Percentiles rank a stretch among this genome's conserved stretches.
Conservation (phyloP, 2,113 vertebrate species). For the Hyperopisus bebe region DNA sequence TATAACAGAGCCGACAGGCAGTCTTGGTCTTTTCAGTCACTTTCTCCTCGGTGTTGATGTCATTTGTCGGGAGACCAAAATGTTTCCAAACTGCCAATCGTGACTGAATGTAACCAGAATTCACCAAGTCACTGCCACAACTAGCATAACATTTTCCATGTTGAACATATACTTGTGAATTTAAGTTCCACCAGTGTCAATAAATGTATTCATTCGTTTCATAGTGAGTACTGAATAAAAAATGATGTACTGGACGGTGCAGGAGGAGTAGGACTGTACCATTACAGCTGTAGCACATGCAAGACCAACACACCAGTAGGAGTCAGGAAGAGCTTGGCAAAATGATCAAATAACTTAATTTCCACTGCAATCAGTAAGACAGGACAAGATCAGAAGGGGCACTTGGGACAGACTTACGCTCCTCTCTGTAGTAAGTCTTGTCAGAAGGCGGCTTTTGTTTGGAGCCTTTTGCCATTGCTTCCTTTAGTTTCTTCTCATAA, state of each 20-base stretch:
- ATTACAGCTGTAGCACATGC: not conserved
- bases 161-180: not conserved
- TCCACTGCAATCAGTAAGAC: not conserved
- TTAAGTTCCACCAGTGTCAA: not conserved
- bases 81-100: not conserved
- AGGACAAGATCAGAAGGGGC: not conserved
- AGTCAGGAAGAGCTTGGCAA: not conserved
- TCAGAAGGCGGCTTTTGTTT: slow-evolving; percentile 36
- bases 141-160: not conserved
- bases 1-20: not conserved
- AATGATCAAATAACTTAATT: not conserved
- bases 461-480: slow-evolving; percentile 34
- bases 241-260: not conserved
- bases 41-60: not conserved
- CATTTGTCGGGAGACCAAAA: not conserved
- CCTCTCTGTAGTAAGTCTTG: slow-evolving; percentile 64
- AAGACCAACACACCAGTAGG: not conserved
- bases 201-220: not conserved
- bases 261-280: not conserved
- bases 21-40: not conserved
- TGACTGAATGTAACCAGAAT: not conserved
- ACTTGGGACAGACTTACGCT: slow-evolving; percentile 42
- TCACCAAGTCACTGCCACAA: not conserved
- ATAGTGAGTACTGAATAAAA: not conserved
- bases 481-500: slow-evolving; percentile 55